Percentiles rank a stretch among this genome's conserved stretches.
Evolutionary conservation across 2,113 vertebrate species (phyloP).

Genomic region (Corythoichthys haematopterus): DNA sequence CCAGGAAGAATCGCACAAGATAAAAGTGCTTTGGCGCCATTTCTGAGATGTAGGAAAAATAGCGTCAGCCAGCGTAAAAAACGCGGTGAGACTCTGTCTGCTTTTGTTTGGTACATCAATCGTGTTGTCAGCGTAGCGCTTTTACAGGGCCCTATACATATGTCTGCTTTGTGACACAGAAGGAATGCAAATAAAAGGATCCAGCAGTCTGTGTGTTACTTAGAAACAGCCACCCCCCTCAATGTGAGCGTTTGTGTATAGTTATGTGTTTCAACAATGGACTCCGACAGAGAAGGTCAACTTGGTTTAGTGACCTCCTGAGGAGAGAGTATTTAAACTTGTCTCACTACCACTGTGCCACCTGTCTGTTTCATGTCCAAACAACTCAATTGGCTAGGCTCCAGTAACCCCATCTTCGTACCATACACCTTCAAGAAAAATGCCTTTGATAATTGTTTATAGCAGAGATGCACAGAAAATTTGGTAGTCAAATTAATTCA

Average conservation of each 20-base stretch:
- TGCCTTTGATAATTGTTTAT: neutral
- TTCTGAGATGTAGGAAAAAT: slow-evolving; percentile 62
- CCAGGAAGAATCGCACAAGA: slow-evolving; percentile 41
- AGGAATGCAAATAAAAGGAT: slow-evolving; percentile 10
- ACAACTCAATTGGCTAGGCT: slow-evolving; percentile 37
- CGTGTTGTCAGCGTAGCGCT: slow-evolving; percentile 25
- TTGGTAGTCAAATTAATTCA: too few relatives aligned
- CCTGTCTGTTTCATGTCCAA: slow-evolving; percentile 47
- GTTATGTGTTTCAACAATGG: slow-evolving; percentile 25
- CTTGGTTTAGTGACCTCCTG: slow-evolving; percentile 22
- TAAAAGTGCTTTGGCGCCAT: slow-evolving; percentile 64
- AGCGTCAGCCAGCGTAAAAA: slow-evolving; percentile 60
- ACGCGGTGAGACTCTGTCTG: slow-evolving; percentile 29
- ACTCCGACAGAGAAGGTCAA: slow-evolving; percentile 30
- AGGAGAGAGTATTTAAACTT: slow-evolving; percentile 25
- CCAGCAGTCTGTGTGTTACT: slow-evolving; percentile 7
- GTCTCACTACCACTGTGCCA: slow-evolving; percentile 29
- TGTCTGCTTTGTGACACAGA: slow-evolving; percentile 1
- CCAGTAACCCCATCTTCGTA: slow-evolving; percentile 32
- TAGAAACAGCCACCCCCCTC: neutral
- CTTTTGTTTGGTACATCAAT: slow-evolving; percentile 45
- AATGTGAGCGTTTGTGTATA: slow-evolving; percentile 12
- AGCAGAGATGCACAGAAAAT: too few relatives aligned
- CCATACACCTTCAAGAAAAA: slow-evolving; percentile 15
- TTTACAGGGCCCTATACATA: slow-evolving; percentile 9